Conservation (phyloP, 1,140 invertebrate genomes). For the Elysia chlorotica region DNA sequence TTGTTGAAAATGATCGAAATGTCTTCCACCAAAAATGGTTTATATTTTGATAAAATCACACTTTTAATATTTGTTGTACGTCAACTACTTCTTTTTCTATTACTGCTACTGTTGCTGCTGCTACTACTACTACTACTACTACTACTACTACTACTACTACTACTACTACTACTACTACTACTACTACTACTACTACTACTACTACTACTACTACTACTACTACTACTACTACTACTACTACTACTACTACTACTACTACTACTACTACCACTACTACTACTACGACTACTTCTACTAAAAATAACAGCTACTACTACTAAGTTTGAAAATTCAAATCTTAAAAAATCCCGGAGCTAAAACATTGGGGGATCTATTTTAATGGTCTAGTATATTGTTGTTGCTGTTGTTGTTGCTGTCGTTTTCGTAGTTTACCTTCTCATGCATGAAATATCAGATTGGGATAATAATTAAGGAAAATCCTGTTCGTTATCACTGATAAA, state of each 20-base stretch:
- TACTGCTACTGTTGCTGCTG: neutral
- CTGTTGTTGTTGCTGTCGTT: too few relatives aligned
- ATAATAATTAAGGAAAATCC: too few relatives aligned
- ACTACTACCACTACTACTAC: neutral
- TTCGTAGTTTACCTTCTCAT: too few relatives aligned
- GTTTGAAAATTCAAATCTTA: too few relatives aligned
- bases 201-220: neutral
- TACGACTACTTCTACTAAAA: neutral
- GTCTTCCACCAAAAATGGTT: too few relatives aligned
- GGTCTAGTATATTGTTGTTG: too few relatives aligned
- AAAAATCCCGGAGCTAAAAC: too few relatives aligned
- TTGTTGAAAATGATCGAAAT: too few relatives aligned
- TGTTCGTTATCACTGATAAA: too few relatives aligned
- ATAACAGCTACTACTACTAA: neutral
- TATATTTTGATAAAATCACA: too few relatives aligned
- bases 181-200: neutral
- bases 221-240: neutral
- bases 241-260: neutral
- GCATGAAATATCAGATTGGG: too few relatives aligned
- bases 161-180: conserved; percentile 1
- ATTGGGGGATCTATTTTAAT: too few relatives aligned
- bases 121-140: neutral
- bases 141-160: conserved; percentile 2
- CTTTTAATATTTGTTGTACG: neutral
- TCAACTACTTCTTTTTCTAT: neutral